Conservation (phyloP, 2,888 invertebrate genomes). For the Drosophila diplacantha region DNA sequence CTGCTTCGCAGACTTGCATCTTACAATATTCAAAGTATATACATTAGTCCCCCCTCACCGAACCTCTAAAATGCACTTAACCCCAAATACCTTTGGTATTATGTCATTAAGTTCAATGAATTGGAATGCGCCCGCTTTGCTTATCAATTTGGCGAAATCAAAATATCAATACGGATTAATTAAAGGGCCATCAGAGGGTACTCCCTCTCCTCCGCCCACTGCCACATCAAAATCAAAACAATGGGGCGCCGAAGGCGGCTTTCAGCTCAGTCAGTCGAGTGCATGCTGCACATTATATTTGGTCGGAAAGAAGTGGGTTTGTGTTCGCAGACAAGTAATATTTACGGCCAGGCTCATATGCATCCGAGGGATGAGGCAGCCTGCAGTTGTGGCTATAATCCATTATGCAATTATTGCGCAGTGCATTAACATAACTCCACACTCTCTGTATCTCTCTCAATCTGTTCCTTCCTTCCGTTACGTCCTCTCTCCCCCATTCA, state of each 20-base stretch:
- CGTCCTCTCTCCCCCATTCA: slow-evolving; percentile 25
- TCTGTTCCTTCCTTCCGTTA: slow-evolving; percentile 16
- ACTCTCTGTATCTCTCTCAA: slow-evolving; percentile 38
- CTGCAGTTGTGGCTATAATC: slow-evolving; percentile 30
- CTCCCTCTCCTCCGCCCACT: background rate
- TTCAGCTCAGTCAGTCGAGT: slow-evolving; percentile 17
- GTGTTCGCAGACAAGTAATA: slow-evolving; percentile 5
- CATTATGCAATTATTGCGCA: slow-evolving; percentile 56
- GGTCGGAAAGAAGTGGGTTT: slow-evolving; percentile 11
- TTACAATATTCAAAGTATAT: background rate
- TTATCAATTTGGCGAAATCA: slow-evolving; percentile 28
- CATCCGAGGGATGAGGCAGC: background rate
- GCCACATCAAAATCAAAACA: slow-evolving; percentile 1
- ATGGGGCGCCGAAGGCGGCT: slow-evolving; percentile 2
- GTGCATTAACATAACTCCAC: slow-evolving; percentile 67
- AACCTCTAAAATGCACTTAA: background rate
- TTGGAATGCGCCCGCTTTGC: slow-evolving; percentile 16
- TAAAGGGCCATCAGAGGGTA: background rate
- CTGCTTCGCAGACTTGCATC: background rate
- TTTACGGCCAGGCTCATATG: background rate
- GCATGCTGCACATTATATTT: slow-evolving; percentile 22
- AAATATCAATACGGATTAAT: slow-evolving; percentile 37
- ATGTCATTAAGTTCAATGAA: slow-evolving; percentile 20
- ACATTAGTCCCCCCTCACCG: too few species aligned
- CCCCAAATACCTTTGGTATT: slow-evolving; percentile 12